These are phyloP conservation scores for Prorops nasuta DNA, from an alignment of 1,140 invertebrate genomes.

Conservation along the genomic window DNA sequence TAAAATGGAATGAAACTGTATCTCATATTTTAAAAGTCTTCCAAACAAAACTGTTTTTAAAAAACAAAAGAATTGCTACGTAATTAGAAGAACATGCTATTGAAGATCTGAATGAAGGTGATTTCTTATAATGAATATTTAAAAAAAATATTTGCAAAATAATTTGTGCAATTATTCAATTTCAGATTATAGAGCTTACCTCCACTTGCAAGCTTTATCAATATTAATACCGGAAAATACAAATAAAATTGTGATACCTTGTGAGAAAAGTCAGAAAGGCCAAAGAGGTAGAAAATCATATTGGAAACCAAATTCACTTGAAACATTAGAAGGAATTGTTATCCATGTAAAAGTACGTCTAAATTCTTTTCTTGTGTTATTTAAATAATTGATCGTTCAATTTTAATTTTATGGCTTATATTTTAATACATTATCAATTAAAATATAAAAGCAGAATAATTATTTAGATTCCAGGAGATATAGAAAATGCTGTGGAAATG, in stretches of 20 bases:
- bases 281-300: neutral
- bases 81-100: neutral
- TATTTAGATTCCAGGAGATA: constrained; percentile 11
- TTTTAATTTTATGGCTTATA: neutral
- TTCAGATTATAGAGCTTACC: neutral
- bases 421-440: neutral
- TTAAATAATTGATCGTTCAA: neutral
- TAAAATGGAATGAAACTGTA: neutral
- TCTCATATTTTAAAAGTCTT: neutral
- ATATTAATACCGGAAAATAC: neutral
- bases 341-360: neutral
- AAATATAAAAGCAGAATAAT: neutral
- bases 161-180: neutral
- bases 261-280: neutral
- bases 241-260: neutral
- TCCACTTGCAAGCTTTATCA: neutral
- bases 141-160: neutral
- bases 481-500: neutral
- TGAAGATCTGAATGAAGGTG: neutral
- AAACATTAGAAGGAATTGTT: neutral
- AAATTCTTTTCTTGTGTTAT: neutral
- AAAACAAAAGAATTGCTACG: neutral
- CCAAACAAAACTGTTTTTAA: neutral
- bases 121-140: neutral
- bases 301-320: neutral